phyloP scores from a whole-genome alignment of 2,113 vertebrate species.

The Corythornis vintsioides region DNA sequence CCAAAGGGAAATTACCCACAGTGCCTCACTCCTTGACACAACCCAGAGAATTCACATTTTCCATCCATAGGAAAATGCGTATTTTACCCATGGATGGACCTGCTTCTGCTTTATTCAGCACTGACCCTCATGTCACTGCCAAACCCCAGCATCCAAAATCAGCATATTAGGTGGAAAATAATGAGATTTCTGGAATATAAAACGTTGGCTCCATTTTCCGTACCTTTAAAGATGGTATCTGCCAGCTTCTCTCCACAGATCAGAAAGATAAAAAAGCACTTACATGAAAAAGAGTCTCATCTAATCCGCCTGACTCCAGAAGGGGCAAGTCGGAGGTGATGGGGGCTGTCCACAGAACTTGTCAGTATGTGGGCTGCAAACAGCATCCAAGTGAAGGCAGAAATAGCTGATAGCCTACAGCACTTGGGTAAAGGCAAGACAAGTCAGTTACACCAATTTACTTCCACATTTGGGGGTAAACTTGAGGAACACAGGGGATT shows the following conservation, averaged over 20 bases:
- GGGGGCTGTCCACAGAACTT: not conserved
- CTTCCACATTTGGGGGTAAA: not conserved
- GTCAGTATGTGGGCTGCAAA: not conserved
- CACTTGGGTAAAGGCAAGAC: not conserved
- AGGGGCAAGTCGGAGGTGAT: not conserved
- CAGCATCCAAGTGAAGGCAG: not conserved
- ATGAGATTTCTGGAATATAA: slow-evolving; percentile 47
- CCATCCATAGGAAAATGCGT: not conserved
- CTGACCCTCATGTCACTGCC: not conserved
- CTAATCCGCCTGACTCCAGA: not conserved
- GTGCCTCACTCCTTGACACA: not conserved
- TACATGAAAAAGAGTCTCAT: slow-evolving; percentile 36
- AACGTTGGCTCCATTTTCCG: slow-evolving; percentile 4
- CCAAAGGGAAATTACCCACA: slow-evolving; percentile 19
- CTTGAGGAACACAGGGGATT: not conserved
- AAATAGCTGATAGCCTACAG: not conserved
- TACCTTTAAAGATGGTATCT: slow-evolving; percentile 25
- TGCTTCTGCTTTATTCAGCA: slow-evolving; percentile 47
- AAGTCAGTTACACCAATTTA: not conserved
- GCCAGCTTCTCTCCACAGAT: not conserved
- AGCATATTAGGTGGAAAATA: slow-evolving; percentile 27
- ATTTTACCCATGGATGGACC: not conserved
- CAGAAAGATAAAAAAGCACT: slow-evolving; percentile 32
- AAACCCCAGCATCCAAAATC: slow-evolving; percentile 26
- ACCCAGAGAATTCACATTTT: not conserved